Percentiles rank a stretch among this genome's conserved stretches.
Evolutionary conservation across 2,888 invertebrate species (phyloP).

Genomic region (Tricholauxania praeusta): DNA sequence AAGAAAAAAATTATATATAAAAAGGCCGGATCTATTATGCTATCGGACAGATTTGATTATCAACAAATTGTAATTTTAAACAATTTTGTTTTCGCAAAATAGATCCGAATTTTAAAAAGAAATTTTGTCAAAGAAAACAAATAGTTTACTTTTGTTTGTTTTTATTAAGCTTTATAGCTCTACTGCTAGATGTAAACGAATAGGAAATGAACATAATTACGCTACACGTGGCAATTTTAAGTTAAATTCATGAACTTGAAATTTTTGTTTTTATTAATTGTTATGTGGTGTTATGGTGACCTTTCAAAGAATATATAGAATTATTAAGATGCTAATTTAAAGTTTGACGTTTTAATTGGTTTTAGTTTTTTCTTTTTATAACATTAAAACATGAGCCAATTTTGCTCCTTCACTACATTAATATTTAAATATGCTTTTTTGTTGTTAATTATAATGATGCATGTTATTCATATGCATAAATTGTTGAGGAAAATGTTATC

Average conservation of each 20-base stretch:
- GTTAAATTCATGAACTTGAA: background rate
- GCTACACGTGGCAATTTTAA: constrained; percentile 18
- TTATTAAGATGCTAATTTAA: constrained; percentile 11
- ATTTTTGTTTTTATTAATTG: background rate
- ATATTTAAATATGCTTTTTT: constrained; percentile 6
- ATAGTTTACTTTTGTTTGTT: constrained; percentile 2
- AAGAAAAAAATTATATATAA: too few species aligned
- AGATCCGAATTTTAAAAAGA: background rate
- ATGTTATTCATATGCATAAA: background rate
- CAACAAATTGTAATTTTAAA: too few species aligned
- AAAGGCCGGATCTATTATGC: too few species aligned
- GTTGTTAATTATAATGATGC: constrained; percentile 33
- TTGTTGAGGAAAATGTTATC: background rate
- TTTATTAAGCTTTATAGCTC: constrained; percentile 11
- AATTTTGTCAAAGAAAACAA: too few species aligned
- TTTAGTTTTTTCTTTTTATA: constrained; percentile 15
- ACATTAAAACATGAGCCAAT: constrained; percentile 11
- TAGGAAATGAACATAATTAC: constrained; percentile 26
- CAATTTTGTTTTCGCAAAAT: background rate
- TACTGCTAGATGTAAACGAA: constrained; percentile 25
- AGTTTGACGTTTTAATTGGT: constrained; percentile 17
- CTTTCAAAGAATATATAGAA: constrained; percentile 27
- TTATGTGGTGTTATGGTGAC: constrained; percentile 2
- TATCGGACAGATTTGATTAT: too few species aligned
- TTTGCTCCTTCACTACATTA: constrained; percentile 19